A percentile compares a stretch with the other conserved stretches of the same genome.
Evolutionary conservation across 2,113 vertebrate species (phyloP).

Genomic region (Peucedramus taeniatus): DNA sequence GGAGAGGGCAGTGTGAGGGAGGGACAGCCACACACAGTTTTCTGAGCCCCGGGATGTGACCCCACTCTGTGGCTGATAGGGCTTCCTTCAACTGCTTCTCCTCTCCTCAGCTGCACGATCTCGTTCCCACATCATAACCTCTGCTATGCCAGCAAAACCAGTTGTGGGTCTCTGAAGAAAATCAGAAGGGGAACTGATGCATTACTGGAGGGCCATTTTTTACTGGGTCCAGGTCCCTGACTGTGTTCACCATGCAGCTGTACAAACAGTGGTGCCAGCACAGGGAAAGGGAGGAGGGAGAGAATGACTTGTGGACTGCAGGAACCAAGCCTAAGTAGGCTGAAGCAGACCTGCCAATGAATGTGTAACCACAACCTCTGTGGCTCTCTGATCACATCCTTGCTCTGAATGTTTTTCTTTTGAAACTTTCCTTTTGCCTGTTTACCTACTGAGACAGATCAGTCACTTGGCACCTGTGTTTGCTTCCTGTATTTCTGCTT

Average conservation of each 20-base stretch:
- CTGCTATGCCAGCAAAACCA: neutral
- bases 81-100: neutral
- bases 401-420: neutral
- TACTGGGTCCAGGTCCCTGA: neutral
- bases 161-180: neutral
- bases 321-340: neutral
- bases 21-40: rapidly evolving
- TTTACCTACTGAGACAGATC: slow-evolving; percentile 8
- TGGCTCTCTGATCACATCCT: neutral
- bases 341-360: neutral
- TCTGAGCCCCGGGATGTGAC: neutral
- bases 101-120: neutral
- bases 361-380: neutral
- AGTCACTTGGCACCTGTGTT: slow-evolving; percentile 12
- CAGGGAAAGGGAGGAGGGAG: neutral
- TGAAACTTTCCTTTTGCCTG: neutral
- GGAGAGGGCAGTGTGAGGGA: neutral
- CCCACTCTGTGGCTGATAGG: rapidly evolving
- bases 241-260: neutral
- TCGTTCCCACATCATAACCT: neutral
- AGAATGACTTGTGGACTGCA: neutral
- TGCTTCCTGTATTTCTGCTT: slow-evolving; percentile 6
- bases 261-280: neutral
- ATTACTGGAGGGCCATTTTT: slow-evolving; percentile 24
- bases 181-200: neutral